These are phyloP conservation scores for Pachypanchax playfairii DNA, from an alignment of 2,113 vertebrate species.

Conservation along the genomic window DNA sequence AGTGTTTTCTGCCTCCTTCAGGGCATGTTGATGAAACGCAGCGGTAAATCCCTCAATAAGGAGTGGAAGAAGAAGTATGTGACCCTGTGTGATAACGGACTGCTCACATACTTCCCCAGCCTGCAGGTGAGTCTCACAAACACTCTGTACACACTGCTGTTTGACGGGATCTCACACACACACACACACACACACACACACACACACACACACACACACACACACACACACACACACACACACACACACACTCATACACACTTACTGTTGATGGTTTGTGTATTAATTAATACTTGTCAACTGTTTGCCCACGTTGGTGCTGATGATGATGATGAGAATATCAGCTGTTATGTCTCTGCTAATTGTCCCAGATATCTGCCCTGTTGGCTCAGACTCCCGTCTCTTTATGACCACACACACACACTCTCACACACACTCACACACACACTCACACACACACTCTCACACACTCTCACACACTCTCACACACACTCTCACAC, in stretches of 20 bases:
- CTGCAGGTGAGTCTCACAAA: slow-evolving; percentile 85
- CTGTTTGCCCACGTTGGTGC: slow-evolving; percentile 63
- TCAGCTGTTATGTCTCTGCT: slow-evolving; percentile 65
- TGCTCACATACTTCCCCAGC: slow-evolving; percentile 97
- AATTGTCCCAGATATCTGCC: slow-evolving; percentile 61
- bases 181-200: too few relatives aligned
- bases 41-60: slow-evolving; percentile 95
- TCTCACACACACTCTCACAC: slow-evolving; percentile 25
- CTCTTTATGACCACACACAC: slow-evolving; percentile 39
- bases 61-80: slow-evolving; percentile 99
- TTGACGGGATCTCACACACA: slow-evolving; percentile 9
- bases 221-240: slow-evolving; percentile 21
- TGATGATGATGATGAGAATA: slow-evolving; percentile 69
- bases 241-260: slow-evolving; percentile 27
- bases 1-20: slow-evolving; percentile 48
- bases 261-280: slow-evolving; percentile 43
- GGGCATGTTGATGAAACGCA: slow-evolving; percentile 95
- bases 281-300: slow-evolving; percentile 69
- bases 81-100: slow-evolving; percentile 92
- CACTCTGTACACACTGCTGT: slow-evolving; percentile 2
- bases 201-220: slow-evolving; percentile 17
- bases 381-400: slow-evolving; percentile 55
- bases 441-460: slow-evolving; percentile 28
- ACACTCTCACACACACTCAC: not conserved
- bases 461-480: not conserved